Percentiles rank a stretch among this genome's conserved stretches.
Conservation (phyloP, 2,888 invertebrate genomes). For the Siphlonurus alternatus region DNA sequence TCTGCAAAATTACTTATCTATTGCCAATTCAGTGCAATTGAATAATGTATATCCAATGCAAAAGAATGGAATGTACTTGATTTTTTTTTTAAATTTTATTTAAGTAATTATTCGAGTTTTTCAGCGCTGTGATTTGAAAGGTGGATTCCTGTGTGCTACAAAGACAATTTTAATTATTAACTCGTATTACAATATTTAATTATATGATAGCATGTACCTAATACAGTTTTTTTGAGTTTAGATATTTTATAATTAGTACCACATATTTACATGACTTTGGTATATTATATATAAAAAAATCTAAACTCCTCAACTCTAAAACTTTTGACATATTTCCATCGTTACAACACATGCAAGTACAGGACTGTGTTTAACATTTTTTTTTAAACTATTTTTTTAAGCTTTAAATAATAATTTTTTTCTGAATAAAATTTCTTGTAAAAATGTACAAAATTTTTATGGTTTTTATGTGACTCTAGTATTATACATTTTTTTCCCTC, state of each 20-base stretch:
- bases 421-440: not conserved
- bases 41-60: no score
- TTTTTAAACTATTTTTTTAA: not conserved
- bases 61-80: not conserved
- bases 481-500: not conserved
- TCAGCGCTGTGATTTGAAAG: not conserved
- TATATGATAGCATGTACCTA: not conserved
- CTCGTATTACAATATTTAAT: not conserved
- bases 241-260: not conserved
- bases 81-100: not conserved
- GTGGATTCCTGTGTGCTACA: constrained; percentile 3
- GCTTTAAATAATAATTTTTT: not conserved
- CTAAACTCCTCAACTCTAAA: not conserved
- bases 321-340: not conserved
- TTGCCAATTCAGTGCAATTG: not conserved
- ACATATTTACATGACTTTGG: not conserved
- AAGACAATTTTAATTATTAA: constrained; percentile 1
- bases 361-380: not conserved
- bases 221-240: no score
- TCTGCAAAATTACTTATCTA: no score
- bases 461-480: not conserved
- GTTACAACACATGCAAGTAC: not conserved
- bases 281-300: not conserved
- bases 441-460: constrained; percentile 7
- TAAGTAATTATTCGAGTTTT: not conserved